phyloP scores from a whole-genome alignment of 1,140 invertebrate species.

The Brachionus asplanchnoidis region DNA sequence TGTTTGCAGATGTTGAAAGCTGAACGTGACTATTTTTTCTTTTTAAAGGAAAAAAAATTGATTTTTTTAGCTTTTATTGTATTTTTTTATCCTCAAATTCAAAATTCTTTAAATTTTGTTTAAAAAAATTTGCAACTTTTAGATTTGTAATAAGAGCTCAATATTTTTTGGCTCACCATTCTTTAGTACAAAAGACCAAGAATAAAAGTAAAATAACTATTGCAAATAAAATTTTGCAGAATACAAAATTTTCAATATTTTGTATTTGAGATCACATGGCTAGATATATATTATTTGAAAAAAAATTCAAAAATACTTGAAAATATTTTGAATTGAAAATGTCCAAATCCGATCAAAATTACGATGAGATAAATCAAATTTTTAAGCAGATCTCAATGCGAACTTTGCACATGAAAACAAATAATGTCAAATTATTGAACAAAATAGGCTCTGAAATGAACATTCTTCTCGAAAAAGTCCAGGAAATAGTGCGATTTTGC shows the following conservation, averaged over 20 bases:
- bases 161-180: too few relatives aligned
- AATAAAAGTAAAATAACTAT: not conserved
- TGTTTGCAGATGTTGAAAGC: too few relatives aligned
- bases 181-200: too few relatives aligned
- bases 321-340: not conserved
- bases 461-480: not conserved
- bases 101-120: too few relatives aligned
- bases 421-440: slow-evolving; percentile 37
- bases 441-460: slow-evolving; percentile 37
- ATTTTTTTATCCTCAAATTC: too few relatives aligned
- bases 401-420: slow-evolving; percentile 15
- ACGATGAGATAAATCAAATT: slow-evolving; percentile 23
- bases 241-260: not conserved
- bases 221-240: not conserved
- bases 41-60: too few relatives aligned
- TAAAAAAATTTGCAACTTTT: too few relatives aligned
- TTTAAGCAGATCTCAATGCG: not conserved
- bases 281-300: not conserved
- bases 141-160: too few relatives aligned
- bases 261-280: not conserved
- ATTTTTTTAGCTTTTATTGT: too few relatives aligned
- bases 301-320: not conserved
- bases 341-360: not conserved
- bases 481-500: slow-evolving; percentile 34
- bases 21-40: too few relatives aligned